Evolutionary conservation across 2,888 invertebrate genomes (phyloP).

Genomic region (Aspidapion aeneum): DNA sequence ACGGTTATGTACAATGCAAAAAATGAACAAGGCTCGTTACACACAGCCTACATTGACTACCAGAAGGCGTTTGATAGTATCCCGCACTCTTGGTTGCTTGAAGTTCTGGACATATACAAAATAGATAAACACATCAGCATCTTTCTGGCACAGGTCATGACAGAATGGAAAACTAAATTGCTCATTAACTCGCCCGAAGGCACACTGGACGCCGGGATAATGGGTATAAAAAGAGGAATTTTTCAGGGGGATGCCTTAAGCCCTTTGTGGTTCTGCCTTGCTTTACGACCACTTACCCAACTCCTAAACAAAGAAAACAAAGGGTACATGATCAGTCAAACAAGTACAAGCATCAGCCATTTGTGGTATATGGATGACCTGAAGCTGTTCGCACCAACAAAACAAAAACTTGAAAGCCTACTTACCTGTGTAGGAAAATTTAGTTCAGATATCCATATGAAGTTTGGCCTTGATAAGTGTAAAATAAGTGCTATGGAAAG

Average conservation of each 20-base stretch:
- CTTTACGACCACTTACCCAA: background rate
- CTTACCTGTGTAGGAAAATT: background rate
- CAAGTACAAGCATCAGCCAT: background rate
- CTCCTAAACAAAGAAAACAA: background rate
- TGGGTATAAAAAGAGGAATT: conserved; percentile 1
- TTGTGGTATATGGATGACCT: conserved; percentile 4
- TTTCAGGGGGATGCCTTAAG: conserved; percentile 9
- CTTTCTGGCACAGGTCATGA: background rate
- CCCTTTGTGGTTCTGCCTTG: conserved; percentile 6
- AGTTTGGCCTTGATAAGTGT: conserved; percentile 1
- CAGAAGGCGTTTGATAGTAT: conserved; percentile 8
- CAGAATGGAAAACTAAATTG: background rate
- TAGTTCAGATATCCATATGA: background rate
- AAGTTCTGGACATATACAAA: background rate
- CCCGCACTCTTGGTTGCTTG: conserved; percentile 6
- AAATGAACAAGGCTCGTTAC: too few species aligned
- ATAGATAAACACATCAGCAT: background rate
- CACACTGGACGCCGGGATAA: background rate
- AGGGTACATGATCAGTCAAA: background rate
- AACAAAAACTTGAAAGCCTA: background rate
- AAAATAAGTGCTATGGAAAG: background rate
- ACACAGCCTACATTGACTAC: too few species aligned
- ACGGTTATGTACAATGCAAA: too few species aligned
- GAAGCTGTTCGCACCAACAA: background rate
- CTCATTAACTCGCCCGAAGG: background rate